Conservation (phyloP, 2,888 invertebrate genomes). For the Nephrotoma flavescens region DNA sequence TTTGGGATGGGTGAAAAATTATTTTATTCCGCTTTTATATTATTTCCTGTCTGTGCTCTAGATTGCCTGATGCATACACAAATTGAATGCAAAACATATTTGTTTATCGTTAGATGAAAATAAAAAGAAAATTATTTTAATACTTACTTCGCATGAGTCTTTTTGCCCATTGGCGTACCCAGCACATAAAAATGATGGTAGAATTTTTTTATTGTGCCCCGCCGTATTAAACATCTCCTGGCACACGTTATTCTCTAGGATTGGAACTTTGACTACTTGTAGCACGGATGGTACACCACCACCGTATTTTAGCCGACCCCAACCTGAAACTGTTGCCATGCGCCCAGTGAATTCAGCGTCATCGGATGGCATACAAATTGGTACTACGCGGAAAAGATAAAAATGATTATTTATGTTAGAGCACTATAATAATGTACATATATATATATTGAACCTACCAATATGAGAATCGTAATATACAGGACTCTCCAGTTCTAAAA, state of each 20-base stretch:
- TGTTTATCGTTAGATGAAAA: neutral
- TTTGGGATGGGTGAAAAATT: neutral
- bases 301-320: constrained; percentile 82
- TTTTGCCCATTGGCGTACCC: constrained; percentile 85
- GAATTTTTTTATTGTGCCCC: constrained; percentile 74
- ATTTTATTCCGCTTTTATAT: neutral
- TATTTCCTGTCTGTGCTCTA: neutral
- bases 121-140: neutral
- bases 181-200: constrained; percentile 79
- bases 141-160: constrained; percentile 78
- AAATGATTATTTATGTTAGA: neutral
- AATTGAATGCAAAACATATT: neutral
- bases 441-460: constrained; percentile 36
- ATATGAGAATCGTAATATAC: constrained; percentile 76
- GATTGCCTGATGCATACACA: neutral
- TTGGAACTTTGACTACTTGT: constrained; percentile 76
- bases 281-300: constrained; percentile 80
- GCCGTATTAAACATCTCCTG: constrained; percentile 90
- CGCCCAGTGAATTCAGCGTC: constrained; percentile 68
- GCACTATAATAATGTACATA: too few relatives aligned
- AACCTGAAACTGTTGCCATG: constrained; percentile 81
- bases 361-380: constrained; percentile 77
- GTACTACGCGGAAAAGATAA: constrained; percentile 40
- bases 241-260: constrained; percentile 81
- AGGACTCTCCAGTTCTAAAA: constrained; percentile 70